phyloP scores from a whole-genome alignment of 2,888 invertebrate species.

The Oscheius sp. region DNA sequence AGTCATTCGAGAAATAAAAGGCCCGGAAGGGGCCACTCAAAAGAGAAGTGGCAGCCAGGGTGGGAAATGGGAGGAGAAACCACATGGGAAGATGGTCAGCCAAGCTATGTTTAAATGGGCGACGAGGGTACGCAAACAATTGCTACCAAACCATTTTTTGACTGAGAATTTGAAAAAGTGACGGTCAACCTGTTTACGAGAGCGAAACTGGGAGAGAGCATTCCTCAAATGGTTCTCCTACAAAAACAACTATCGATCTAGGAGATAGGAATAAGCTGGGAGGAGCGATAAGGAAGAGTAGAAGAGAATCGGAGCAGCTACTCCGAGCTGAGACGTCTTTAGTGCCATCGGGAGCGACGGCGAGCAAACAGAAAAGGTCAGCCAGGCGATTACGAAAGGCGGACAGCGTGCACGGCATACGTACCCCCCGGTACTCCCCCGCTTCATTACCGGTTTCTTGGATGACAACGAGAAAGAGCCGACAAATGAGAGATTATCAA shows the following conservation, averaged over 20 bases:
- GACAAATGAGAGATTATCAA: not conserved
- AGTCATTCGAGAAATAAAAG: not conserved
- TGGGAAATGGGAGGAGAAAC: not conserved
- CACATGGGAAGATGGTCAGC: not conserved
- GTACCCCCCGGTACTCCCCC: constrained; percentile 6
- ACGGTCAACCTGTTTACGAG: not conserved
- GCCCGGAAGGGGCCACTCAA: no score
- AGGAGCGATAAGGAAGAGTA: not conserved
- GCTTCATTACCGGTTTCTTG: not conserved
- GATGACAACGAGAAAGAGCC: not conserved
- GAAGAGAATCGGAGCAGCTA: not conserved
- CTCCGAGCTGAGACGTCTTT: not conserved
- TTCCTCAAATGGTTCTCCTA: not conserved
- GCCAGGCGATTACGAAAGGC: not conserved
- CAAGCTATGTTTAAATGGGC: constrained; percentile 19
- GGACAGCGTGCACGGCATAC: no score
- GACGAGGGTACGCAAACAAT: not conserved
- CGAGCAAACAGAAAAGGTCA: constrained; percentile 34
- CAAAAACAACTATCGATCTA: no score
- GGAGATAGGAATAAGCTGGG: not conserved
- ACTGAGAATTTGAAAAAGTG: not conserved
- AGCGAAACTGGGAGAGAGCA: not conserved
- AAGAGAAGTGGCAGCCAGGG: not conserved
- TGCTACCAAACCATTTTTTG: not conserved
- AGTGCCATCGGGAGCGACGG: constrained; percentile 8